A percentile compares a stretch with the other conserved stretches of the same genome.
These are phyloP conservation scores for Leptinotarsa texana DNA, from an alignment of 1,140 invertebrate species.

Conservation along the genomic window DNA sequence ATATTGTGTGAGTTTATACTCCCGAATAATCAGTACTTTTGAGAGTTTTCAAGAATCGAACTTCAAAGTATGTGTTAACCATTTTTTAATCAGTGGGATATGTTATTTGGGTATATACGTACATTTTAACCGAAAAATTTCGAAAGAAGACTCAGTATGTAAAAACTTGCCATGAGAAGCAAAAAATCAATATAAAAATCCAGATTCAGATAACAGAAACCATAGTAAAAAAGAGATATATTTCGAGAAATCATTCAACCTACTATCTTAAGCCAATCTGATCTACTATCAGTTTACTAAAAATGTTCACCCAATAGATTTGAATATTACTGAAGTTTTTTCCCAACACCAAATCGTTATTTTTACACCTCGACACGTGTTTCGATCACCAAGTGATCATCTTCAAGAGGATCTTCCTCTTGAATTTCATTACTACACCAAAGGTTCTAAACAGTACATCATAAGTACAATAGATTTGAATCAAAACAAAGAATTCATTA, in stretches of 20 bases:
- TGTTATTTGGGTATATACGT: neutral
- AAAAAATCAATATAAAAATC: neutral
- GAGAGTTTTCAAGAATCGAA: neutral
- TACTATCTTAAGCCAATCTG: neutral
- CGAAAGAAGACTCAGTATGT: neutral
- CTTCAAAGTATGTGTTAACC: neutral
- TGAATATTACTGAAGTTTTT: no score
- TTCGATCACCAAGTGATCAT: no score
- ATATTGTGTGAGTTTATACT: no score
- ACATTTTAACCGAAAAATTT: neutral
- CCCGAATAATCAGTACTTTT: no score
- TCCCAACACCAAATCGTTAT: no score
- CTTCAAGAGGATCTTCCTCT: no score
- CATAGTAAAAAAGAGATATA: no score
- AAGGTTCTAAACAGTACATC: no score
- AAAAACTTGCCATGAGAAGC: neutral
- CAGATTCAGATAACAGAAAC: neutral
- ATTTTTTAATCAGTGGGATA: neutral
- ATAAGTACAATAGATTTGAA: neutral
- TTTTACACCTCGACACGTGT: no score
- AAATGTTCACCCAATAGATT: neutral
- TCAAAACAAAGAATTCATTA: neutral
- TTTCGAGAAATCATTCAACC: neutral
- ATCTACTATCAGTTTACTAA: neutral
- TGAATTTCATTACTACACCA: no score